These are phyloP conservation scores for Zaprionus obscuricornis DNA, from an alignment of 2,888 invertebrate species.

Conservation along the genomic window DNA sequence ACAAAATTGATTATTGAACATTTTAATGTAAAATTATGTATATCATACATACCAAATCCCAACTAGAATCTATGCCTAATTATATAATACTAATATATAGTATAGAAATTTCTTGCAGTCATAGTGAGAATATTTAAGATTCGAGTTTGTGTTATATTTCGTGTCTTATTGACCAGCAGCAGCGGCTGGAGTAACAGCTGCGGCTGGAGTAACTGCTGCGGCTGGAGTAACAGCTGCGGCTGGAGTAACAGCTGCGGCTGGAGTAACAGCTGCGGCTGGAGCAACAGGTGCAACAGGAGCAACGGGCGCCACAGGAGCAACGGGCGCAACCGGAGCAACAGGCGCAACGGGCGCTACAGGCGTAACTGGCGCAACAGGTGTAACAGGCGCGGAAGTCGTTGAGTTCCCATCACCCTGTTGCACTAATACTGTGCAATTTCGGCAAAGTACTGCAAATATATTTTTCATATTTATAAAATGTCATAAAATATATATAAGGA, in stretches of 20 bases:
- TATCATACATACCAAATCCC: conserved; percentile 53
- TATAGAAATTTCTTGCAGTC: neutral
- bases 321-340: conserved; percentile 19
- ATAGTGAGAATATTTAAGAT: no score
- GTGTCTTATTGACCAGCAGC: no score
- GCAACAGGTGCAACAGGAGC: conserved; percentile 5
- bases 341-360: conserved; percentile 21
- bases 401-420: conserved; percentile 9
- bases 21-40: conserved; percentile 5
- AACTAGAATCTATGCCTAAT: neutral
- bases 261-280: conserved; percentile 8
- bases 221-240: conserved; percentile 10
- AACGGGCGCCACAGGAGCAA: conserved; percentile 7
- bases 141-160: no score
- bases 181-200: neutral
- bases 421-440: conserved; percentile 71
- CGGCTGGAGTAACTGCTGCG: neutral
- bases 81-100: no score
- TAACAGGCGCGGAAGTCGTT: conserved; percentile 3
- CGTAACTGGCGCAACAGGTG: no score
- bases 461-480: conserved; percentile 6
- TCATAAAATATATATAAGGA: neutral
- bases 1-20: neutral
- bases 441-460: conserved; percentile 73
- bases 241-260: neutral